phyloP scores from a whole-genome alignment of 2,888 invertebrate species.

The Lampropteryx suffumata region DNA sequence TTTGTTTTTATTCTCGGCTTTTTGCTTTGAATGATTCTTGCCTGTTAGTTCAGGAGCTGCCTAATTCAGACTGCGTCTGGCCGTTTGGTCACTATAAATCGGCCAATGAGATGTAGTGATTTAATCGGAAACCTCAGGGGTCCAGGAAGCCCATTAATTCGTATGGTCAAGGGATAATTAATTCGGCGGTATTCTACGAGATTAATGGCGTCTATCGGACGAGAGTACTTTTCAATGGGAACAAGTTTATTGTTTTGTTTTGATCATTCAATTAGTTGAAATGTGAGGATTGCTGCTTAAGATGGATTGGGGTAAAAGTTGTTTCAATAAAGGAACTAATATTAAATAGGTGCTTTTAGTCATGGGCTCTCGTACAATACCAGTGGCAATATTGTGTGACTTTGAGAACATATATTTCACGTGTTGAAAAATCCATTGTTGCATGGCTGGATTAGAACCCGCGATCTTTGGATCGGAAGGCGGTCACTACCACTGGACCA shows the following conservation, averaged over 20 bases:
- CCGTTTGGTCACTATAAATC: constrained; percentile 74
- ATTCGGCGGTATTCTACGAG: constrained; percentile 79
- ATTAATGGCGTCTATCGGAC: constrained; percentile 72
- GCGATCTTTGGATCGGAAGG: no score
- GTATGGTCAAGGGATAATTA: constrained; percentile 83
- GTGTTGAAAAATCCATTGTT: no score
- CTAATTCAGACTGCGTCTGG: constrained; percentile 18
- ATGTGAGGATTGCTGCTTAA: neutral
- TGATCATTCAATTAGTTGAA: constrained; percentile 29
- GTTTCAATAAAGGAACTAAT: no score
- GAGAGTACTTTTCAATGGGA: constrained; percentile 72
- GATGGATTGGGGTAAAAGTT: no score
- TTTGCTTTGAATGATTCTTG: no score
- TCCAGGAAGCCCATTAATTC: constrained; percentile 81
- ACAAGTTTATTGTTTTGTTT: constrained; percentile 64
- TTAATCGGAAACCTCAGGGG: constrained; percentile 80
- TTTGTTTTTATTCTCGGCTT: no score
- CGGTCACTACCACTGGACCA: no score
- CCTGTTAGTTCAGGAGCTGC: constrained; percentile 25
- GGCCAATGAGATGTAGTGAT: constrained; percentile 82
- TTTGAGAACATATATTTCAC: no score
- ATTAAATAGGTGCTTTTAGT: no score
- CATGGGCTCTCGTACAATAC: no score
- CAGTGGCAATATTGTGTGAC: no score
- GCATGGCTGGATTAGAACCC: no score